Percentiles rank a stretch among this genome's conserved stretches.
phyloP scores from a whole-genome alignment of 2,888 invertebrate species.

The Hypselothyrea guttata region DNA sequence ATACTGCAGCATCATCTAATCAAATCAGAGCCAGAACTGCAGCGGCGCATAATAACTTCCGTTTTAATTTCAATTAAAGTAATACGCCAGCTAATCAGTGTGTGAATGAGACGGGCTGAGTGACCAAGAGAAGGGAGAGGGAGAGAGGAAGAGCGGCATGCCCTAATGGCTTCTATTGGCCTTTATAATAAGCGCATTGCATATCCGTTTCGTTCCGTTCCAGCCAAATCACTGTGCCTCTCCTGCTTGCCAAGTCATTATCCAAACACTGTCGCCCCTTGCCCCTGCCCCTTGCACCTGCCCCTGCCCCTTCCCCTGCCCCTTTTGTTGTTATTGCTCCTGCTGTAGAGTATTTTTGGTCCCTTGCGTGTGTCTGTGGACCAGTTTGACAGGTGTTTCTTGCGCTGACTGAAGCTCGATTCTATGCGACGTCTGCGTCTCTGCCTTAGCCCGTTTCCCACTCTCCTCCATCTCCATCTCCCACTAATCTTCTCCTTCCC shows the following conservation, averaged over 20 bases:
- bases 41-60: conserved; percentile 70
- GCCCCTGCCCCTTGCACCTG: background rate
- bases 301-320: background rate
- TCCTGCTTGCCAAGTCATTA: conserved; percentile 71
- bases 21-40: conserved; percentile 54
- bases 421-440: conserved; percentile 67
- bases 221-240: conserved; percentile 57
- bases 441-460: background rate
- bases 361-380: conserved; percentile 51
- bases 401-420: conserved; percentile 75
- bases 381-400: conserved; percentile 81
- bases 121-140: background rate
- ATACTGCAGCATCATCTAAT: conserved; percentile 71
- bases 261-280: conserved; percentile 34
- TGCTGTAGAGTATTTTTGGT: conserved; percentile 41
- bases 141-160: background rate
- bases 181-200: conserved; percentile 48
- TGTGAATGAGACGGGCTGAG: background rate
- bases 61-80: conserved; percentile 72
- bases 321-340: no score
- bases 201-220: conserved; percentile 73
- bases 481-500: conserved; percentile 5
- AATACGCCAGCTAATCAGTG: conserved; percentile 67
- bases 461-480: conserved; percentile 15
- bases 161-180: conserved; percentile 35